phyloP scores from a whole-genome alignment of 2,113 vertebrate species.

The Pithys albifrons region DNA sequence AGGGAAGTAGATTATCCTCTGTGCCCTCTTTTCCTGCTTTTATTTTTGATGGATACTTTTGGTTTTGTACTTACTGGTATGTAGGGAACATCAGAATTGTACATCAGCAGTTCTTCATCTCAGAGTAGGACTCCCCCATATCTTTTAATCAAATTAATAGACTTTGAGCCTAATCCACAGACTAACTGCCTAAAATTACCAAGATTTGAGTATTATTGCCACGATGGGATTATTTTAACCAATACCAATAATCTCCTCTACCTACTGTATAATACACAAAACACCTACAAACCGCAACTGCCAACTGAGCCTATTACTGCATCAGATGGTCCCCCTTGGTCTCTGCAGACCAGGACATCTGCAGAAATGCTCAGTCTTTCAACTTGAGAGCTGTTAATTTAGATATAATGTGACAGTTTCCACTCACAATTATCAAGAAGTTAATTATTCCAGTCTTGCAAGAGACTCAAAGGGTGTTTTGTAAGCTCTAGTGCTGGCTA shows the following conservation, averaged over 20 bases:
- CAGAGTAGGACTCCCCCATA: neutral
- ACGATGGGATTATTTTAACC: neutral
- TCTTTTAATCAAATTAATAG: neutral
- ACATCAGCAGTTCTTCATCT: neutral
- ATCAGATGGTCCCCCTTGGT: neutral
- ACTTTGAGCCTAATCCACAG: neutral
- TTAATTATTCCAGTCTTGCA: neutral
- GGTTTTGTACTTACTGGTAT: neutral
- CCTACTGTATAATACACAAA: neutral
- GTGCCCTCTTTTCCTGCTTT: neutral
- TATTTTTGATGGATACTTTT: constrained; percentile 4
- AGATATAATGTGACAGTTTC: neutral
- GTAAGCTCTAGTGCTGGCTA: neutral
- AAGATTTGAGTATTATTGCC: neutral
- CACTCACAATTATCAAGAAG: neutral
- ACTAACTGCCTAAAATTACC: neutral
- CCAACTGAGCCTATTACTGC: neutral
- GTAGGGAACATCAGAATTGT: neutral
- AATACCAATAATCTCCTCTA: neutral
- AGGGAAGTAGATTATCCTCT: neutral
- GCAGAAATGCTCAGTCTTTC: neutral
- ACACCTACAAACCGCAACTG: neutral
- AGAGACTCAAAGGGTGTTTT: neutral
- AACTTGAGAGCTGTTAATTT: neutral
- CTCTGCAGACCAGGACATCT: neutral